Conservation (phyloP, 2,888 invertebrate species). For the Papilio elwesi region DNA sequence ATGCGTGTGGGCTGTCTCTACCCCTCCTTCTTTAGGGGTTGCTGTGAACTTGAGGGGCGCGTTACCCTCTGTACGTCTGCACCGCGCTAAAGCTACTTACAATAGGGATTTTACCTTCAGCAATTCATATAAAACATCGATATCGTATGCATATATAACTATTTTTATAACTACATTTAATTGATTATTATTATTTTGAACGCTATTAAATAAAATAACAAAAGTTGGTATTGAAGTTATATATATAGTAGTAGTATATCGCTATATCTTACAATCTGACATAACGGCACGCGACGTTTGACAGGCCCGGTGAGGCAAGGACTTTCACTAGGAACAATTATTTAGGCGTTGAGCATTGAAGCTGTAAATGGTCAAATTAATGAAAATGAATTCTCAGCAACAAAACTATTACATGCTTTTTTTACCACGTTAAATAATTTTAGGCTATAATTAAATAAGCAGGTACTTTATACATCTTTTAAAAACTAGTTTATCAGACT, state of each 20-base stretch:
- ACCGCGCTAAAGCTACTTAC: slow-evolving; percentile 35
- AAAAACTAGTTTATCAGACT: not conserved
- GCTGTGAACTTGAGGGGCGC: slow-evolving; percentile 81
- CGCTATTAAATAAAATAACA: slow-evolving; percentile 9
- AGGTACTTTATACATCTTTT: not conserved
- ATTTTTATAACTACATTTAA: too few relatives aligned
- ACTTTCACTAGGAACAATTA: slow-evolving; percentile 65
- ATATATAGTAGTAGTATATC: too few relatives aligned
- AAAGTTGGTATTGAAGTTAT: slow-evolving; percentile 30
- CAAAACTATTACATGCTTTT: not conserved
- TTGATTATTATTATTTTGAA: not conserved
- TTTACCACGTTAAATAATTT: not conserved
- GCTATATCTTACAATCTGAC: slow-evolving; percentile 27
- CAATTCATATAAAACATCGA: not conserved
- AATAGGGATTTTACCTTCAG: not conserved
- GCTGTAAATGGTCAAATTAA: not conserved
- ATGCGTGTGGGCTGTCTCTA: slow-evolving; percentile 55
- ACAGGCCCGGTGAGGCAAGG: slow-evolving; percentile 47
- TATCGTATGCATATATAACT: too few relatives aligned
- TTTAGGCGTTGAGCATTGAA: slow-evolving; percentile 12
- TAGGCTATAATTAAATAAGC: not conserved
- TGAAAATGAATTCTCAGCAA: not conserved
- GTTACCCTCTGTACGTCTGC: slow-evolving; percentile 65
- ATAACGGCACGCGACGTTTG: slow-evolving; percentile 51
- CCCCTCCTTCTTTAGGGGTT: slow-evolving; percentile 58